These are phyloP conservation scores for Ooceraea biroi DNA, from an alignment of 1,140 invertebrate genomes.

Conservation along the genomic window DNA sequence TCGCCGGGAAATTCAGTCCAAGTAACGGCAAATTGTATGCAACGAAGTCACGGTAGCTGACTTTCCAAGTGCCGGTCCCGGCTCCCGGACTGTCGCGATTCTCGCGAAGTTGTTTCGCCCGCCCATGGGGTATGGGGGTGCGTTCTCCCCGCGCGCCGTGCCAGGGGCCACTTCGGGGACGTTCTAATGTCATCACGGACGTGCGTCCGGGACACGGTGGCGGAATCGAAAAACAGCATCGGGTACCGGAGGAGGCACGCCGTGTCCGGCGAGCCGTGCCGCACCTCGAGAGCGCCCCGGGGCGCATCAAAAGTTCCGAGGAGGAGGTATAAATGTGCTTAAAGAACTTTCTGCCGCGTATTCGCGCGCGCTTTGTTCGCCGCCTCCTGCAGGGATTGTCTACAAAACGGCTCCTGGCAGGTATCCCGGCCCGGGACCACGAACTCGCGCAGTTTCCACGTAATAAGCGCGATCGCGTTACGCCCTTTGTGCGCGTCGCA, in stretches of 20 bases:
- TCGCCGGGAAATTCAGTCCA: constrained; percentile 35
- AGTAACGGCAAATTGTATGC: constrained; percentile 62
- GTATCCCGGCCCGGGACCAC: constrained; percentile 66
- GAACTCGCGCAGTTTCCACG: constrained; percentile 35
- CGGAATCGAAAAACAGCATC: constrained; percentile 48
- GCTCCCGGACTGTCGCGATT: background rate
- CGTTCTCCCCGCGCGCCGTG: background rate
- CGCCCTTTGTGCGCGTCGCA: constrained; percentile 24
- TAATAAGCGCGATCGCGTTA: constrained; percentile 60
- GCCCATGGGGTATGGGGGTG: background rate
- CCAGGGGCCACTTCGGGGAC: constrained; percentile 33
- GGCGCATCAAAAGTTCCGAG: constrained; percentile 73
- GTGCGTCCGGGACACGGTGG: constrained; percentile 34
- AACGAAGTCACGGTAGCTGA: constrained; percentile 65
- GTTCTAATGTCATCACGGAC: constrained; percentile 53
- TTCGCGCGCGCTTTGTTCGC: background rate
- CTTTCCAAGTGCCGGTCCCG: constrained; percentile 49
- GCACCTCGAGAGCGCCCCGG: constrained; percentile 68
- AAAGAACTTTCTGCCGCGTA: constrained; percentile 64
- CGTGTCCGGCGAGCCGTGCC: constrained; percentile 35
- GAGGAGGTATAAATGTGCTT: constrained; percentile 74
- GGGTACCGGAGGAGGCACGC: constrained; percentile 29
- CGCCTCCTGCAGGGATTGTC: constrained; percentile 55
- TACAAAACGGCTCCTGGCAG: constrained; percentile 64
- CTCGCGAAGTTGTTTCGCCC: background rate